Percentiles rank a stretch among this genome's conserved stretches.
These are phyloP conservation scores for Latrodectus geometricus DNA, from an alignment of 1,140 invertebrate species.

Conservation along the genomic window DNA sequence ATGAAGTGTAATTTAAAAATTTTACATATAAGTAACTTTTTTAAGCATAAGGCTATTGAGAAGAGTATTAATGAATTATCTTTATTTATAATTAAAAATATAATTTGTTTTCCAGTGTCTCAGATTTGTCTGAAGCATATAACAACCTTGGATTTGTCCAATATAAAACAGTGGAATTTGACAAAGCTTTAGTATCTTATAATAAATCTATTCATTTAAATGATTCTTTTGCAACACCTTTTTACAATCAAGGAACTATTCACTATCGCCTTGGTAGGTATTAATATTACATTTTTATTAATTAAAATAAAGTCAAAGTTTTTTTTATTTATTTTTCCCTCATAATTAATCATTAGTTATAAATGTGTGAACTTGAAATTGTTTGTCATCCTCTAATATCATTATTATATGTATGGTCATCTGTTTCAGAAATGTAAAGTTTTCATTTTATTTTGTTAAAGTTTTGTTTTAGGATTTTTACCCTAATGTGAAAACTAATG, in stretches of 20 bases:
- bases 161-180: slow-evolving; percentile 50
- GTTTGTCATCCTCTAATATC: too few species aligned
- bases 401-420: too few species aligned
- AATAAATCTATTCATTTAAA: not conserved
- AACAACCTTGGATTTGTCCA: slow-evolving; percentile 25
- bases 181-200: slow-evolving; percentile 15
- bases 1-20: not conserved
- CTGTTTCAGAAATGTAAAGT: too few species aligned
- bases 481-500: too few species aligned
- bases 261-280: slow-evolving; percentile 29
- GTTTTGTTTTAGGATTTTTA: too few species aligned
- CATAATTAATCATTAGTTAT: not conserved
- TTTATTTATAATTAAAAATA: not conserved
- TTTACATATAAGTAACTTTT: not conserved
- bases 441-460: too few species aligned
- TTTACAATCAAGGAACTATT: slow-evolving; percentile 34
- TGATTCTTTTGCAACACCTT: slow-evolving; percentile 27
- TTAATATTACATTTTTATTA: too few species aligned
- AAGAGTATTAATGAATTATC: too few species aligned
- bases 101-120: not conserved
- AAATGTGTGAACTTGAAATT: not conserved
- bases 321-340: too few species aligned
- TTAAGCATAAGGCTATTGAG: too few species aligned
- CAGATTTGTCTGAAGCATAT: slow-evolving; percentile 1
- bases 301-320: too few species aligned